phyloP scores from a whole-genome alignment of 2,888 invertebrate genomes.

The Mimumesa dahlbomi region DNA sequence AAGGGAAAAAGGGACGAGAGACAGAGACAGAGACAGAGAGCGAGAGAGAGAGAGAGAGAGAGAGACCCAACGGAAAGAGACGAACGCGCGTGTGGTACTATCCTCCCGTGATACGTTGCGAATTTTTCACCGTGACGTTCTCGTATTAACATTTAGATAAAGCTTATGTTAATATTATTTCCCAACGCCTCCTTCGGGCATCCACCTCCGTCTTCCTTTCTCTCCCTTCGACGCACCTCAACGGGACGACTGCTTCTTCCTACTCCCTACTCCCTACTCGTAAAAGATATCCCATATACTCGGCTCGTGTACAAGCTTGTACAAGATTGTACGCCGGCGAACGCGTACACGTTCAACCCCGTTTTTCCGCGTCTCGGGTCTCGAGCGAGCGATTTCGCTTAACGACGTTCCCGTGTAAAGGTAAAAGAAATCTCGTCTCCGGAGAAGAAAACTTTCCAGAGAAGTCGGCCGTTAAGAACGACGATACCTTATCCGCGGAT shows the following conservation, averaged over 20 bases:
- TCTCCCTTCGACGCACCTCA: too few relatives aligned
- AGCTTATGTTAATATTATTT: conserved; percentile 74
- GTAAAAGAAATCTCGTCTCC: conserved; percentile 6
- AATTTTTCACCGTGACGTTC: conserved; percentile 58
- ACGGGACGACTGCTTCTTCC: too few relatives aligned
- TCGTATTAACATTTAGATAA: conserved; percentile 79
- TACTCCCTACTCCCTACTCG: too few relatives aligned
- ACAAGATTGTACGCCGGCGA: too few relatives aligned
- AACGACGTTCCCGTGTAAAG: conserved; percentile 45
- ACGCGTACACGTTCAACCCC: conserved; percentile 6
- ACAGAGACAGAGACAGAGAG: too few relatives aligned
- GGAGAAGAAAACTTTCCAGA: background rate
- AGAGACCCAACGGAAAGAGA: too few relatives aligned
- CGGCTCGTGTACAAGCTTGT: too few relatives aligned
- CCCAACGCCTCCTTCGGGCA: conserved; percentile 24
- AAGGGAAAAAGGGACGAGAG: background rate
- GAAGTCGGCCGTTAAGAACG: conserved; percentile 1
- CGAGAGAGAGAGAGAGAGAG: too few relatives aligned
- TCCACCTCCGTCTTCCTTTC: conserved; percentile 20
- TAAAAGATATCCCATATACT: too few relatives aligned
- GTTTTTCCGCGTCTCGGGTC: conserved; percentile 39
- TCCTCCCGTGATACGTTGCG: too few relatives aligned
- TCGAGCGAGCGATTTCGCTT: conserved; percentile 62
- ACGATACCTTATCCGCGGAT: too few relatives aligned
- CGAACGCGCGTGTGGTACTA: too few relatives aligned